Conservation (phyloP, 2,888 invertebrate species). For the Harmothoe impar region DNA sequence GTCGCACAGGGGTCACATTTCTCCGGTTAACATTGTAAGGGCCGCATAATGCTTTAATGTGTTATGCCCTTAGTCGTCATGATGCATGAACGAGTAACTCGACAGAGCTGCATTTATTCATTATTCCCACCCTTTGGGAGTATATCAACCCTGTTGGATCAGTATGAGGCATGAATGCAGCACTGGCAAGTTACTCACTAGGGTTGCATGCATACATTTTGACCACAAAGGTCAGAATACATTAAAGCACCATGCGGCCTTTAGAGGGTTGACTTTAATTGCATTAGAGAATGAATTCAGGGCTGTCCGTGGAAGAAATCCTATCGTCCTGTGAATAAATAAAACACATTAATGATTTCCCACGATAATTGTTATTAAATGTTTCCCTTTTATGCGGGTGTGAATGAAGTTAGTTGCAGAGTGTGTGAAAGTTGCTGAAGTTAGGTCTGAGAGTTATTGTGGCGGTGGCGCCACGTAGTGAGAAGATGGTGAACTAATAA, state of each 20-base stretch:
- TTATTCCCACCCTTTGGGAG: no score
- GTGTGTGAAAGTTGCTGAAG: neutral
- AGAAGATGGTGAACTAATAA: neutral
- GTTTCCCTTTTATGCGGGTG: neutral
- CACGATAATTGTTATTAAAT: neutral
- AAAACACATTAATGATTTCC: neutral
- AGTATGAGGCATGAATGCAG: no score
- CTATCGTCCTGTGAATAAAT: neutral
- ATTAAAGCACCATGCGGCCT: neutral
- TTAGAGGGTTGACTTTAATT: conserved; percentile 10
- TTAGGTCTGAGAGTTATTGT: neutral
- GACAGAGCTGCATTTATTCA: no score
- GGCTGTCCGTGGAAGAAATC: neutral
- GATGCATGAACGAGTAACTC: no score
- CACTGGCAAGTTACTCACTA: no score
- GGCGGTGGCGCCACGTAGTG: neutral
- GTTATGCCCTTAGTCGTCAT: no score
- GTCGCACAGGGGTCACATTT: no score
- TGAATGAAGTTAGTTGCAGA: neutral
- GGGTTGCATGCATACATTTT: no score
- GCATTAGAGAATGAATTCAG: neutral
- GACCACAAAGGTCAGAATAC: no score
- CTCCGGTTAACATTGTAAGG: no score
- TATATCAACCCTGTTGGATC: no score
- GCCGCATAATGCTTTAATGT: no score